Evolutionary conservation across 1,140 invertebrate genomes (phyloP).

Genomic region (Acromyrmex charruanus): DNA sequence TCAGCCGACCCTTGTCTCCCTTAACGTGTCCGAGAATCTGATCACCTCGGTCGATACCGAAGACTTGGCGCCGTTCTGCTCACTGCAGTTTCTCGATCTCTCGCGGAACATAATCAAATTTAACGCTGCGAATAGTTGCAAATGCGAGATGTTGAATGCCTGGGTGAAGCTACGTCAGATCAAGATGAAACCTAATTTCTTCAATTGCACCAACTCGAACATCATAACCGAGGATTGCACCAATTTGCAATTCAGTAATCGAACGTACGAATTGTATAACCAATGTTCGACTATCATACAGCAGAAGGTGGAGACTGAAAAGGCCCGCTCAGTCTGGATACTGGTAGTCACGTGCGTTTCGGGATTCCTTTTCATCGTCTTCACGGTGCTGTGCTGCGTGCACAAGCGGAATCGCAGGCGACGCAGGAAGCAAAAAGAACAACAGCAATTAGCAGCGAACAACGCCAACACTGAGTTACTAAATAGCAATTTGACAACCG

Average conservation of each 20-base stretch:
- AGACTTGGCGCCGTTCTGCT: constrained; percentile 82
- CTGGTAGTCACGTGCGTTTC: constrained; percentile 78
- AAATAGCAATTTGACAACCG: constrained; percentile 74
- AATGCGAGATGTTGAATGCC: constrained; percentile 76
- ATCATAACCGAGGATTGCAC: background rate
- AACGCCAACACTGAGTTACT: constrained; percentile 82
- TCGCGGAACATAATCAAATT: constrained; percentile 77
- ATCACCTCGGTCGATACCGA: constrained; percentile 79
- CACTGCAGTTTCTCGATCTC: constrained; percentile 77
- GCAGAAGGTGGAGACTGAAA: constrained; percentile 70
- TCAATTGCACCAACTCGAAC: constrained; percentile 63
- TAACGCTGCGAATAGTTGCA: constrained; percentile 68
- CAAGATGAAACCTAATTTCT: constrained; percentile 60
- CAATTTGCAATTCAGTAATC: constrained; percentile 72
- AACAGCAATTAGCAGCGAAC: constrained; percentile 75
- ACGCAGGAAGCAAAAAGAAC: constrained; percentile 71
- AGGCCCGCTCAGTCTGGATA: constrained; percentile 81
- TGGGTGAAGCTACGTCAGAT: constrained; percentile 78
- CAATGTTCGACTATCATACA: constrained; percentile 75
- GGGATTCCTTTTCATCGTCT: constrained; percentile 72
- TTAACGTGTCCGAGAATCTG: constrained; percentile 83
- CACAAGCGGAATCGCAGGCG: constrained; percentile 81
- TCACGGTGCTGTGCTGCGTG: constrained; percentile 80
- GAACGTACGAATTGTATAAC: constrained; percentile 72
- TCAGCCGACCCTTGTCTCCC: constrained; percentile 71